Base-by-base conservation (phyloP, 35 echinoderm and acorn worm genomes). In the Ophioderma brevispina region DNA sequence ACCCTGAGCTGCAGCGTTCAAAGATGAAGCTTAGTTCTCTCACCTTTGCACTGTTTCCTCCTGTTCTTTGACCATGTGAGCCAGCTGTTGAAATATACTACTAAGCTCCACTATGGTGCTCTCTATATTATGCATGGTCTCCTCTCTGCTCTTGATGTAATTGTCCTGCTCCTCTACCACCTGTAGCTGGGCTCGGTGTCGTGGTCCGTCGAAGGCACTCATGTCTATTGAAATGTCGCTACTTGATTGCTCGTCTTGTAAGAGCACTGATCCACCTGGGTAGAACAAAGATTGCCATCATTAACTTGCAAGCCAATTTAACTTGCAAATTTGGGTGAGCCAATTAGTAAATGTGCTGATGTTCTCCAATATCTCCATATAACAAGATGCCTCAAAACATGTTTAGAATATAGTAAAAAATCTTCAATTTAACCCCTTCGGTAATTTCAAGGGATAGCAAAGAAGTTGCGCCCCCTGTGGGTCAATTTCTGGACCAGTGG, bases 31-130 rank as follows among this genome's bases (percentile, higher is more conserved):
- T 5, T 10, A 39, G 32, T 5, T 38, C n/a, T 76, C 92, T 85
- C 21, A 99, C 97, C 97, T 92, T 95, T 99, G 97, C 36, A 99
- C 97, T 75, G 95, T 94, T 93, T 99, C 97, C 77, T 99, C 97
- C 75, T 99, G 97, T 89, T 99, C 93, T 55, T 99, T 95, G 33
- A 99, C 94, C 97, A 99, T 99, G 41, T 99, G 97, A 14, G 97
- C 97, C 18, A 99, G 82, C 75, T 99, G 97, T 52, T 99, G 97
- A 85, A 98, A 99, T 86, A 99, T 99, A 33, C 97, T 87, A 46
- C 97, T 93, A 13, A 99, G 85, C 79, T 99, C 97, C 64, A 99
- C 97, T 5, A 99, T 99, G 39, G 97, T 99, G 41, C 90, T 92
- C 76, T 99, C 97, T 33, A 99, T 99, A 82, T 89, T 95, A 63